These are phyloP conservation scores for Falco concolor DNA, from an alignment of 2,797 vertebrate species.

Conservation along the genomic window DNA sequence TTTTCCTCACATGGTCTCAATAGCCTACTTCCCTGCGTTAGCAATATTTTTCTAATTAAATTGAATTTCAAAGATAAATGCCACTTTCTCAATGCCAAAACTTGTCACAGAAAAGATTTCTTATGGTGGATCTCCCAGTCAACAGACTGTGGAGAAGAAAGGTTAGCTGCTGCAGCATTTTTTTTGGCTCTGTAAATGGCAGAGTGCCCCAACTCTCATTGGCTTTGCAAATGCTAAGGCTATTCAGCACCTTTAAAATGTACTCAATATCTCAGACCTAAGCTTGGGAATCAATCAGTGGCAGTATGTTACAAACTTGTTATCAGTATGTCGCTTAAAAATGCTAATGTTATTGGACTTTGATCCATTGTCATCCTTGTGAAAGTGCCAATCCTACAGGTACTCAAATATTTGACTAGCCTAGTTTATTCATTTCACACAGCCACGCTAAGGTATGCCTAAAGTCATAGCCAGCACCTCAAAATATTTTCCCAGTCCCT, in stretches of 20 bases:
- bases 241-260: neutral
- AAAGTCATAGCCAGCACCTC: neutral
- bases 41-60: neutral
- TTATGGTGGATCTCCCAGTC: neutral
- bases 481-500: neutral
- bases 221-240: neutral
- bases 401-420: neutral
- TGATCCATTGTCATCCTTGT: neutral
- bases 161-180: neutral
- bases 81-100: neutral
- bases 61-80: neutral
- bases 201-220: neutral
- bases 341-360: neutral
- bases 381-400: neutral
- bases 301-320: neutral
- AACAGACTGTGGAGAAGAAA: neutral
- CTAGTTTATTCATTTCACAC: neutral
- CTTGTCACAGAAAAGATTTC: neutral
- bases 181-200: neutral
- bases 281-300: neutral
- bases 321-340: neutral
- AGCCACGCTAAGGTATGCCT: neutral
- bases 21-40: neutral
- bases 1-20: neutral
- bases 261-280: neutral